Percentiles rank a stretch among this genome's conserved stretches.
Conservation (phyloP, 2,797 vertebrate species). For the Echeneis naucrates region DNA sequence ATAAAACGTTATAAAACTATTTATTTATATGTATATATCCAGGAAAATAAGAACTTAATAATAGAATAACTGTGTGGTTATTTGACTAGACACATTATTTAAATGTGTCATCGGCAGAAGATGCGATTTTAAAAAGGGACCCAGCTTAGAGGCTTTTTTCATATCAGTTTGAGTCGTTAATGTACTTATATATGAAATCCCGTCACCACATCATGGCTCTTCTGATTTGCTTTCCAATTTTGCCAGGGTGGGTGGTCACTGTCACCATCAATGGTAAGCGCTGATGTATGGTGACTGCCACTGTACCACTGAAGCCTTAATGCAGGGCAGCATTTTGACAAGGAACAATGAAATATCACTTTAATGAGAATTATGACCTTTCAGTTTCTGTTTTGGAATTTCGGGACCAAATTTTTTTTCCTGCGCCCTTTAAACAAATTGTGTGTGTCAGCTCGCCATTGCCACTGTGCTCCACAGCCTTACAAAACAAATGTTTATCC, state of each 20-base stretch:
- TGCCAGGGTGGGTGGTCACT: background rate
- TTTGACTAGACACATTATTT: no score
- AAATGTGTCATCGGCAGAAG: no score
- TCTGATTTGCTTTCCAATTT: background rate
- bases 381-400: slow-evolving; percentile 48
- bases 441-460: slow-evolving; percentile 44
- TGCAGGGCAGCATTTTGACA: slow-evolving; percentile 6
- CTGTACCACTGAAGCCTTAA: slow-evolving; percentile 13
- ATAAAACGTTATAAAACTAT: no score
- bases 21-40: no score
- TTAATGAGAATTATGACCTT: slow-evolving; percentile 55
- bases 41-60: no score
- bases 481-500: slow-evolving; percentile 53
- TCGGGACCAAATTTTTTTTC: slow-evolving; percentile 40
- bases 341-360: slow-evolving; percentile 40
- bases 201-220: background rate
- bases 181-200: background rate
- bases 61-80: no score
- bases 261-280: background rate
- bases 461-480: slow-evolving; percentile 28
- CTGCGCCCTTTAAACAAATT: slow-evolving; percentile 49
- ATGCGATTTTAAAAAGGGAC: no score
- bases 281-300: slow-evolving; percentile 1
- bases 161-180: background rate
- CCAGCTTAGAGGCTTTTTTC: background rate